Evolutionary conservation across 92 coral and sea anemone genomes (phyloP), one percentile per base, ranked within the genome.

Genomic region (Bergia puertoricense): DNA sequence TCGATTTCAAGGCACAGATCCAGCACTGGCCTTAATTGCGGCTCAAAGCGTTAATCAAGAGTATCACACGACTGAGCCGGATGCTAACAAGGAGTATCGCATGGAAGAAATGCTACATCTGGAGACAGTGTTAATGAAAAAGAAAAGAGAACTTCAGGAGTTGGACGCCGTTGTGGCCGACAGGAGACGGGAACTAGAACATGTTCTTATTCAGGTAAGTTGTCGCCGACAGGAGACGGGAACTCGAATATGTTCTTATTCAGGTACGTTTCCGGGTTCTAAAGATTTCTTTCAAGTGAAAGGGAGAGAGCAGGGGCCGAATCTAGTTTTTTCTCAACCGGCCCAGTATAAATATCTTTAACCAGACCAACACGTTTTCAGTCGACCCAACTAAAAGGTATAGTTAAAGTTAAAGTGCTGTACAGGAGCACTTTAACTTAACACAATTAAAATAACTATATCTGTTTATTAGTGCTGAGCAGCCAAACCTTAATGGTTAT

Each of bases 101-200:
- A 69, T 90, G 81, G 91, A 86, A 44, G 98, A 94, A 74, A 83
- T 94, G 59, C 82, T 90, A 20, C 93, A 90, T 11, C 69, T 94
- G 22, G 98, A 94, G 68, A 86, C 92, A 45, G 39, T 91, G 39
- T 81, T 91, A 39, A 71, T 82, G 85, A 91, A 86, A 72, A 92
- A 92, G 71, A 92, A 90, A 89, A 90, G 66, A 79, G 95, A 94
- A 74, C 89, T 94, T 38, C 92, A 91, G 71, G 93, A 91, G 88
- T 62, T 93, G 90, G 93, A 94, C 62, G 94, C 93, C 79, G 85
- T 38, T 66, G 91, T 94, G 42, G 75, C 81, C 20, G 91, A 94
- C 36, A 93, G 93, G 86, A 91, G 93, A 81, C 94, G 69, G 73
- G 93, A 94, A 48, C 85, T 94, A 30, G 94, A 93, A 37, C 80